Base-by-base conservation (phyloP, 2,888 invertebrate genomes). In the Gari tellinella region DNA sequence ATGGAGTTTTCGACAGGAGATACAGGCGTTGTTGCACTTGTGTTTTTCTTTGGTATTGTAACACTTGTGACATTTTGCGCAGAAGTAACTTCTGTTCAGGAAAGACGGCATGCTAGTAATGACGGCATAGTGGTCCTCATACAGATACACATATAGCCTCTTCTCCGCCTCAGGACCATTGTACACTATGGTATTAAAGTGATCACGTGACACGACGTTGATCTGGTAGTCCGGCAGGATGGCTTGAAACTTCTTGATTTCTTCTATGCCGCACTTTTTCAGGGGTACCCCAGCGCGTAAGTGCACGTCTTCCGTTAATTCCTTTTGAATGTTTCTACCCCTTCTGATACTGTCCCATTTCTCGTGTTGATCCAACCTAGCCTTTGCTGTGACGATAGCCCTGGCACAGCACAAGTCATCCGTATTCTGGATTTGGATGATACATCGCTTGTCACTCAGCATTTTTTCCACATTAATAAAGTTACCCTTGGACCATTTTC, bases 101-200 rank as follows among this genome's bases (percentile, higher is more conserved):
- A 74, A 74, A 5, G 49, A 64, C 0, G 74, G 26, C 74, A 74
- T 74, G 25, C 53, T 63, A 1, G 75, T 70, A 17, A 75, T 75
- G n/a, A 70, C 52, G 10, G 4, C 31, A 10, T 31, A 31, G 10
- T 31, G 31, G 5, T 31, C 5, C 5, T 31, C 31, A 31, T 31
- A 10, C 5, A 7, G 31, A 21, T 49, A 58, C 15, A 69, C 2
- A 48, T 37, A 64, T 14, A 70, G 45, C 43, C 60, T 56, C 17
- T 48, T 55, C 12, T 41, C 61, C 2, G 53, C 46, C 12, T 49
- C 66, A 0, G 66, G 70, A 31, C 68, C 73, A 1, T 10, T 10
- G 61, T 57, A 74, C 15, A 73, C 60, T 7, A 73, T 55, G 2
- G 43, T 38, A 37, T 73, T 67, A 25, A 72, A 63, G 58, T 73